These are phyloP conservation scores for Epinotia bilunana DNA, from an alignment of 2,888 invertebrate species.

Conservation along the genomic window DNA sequence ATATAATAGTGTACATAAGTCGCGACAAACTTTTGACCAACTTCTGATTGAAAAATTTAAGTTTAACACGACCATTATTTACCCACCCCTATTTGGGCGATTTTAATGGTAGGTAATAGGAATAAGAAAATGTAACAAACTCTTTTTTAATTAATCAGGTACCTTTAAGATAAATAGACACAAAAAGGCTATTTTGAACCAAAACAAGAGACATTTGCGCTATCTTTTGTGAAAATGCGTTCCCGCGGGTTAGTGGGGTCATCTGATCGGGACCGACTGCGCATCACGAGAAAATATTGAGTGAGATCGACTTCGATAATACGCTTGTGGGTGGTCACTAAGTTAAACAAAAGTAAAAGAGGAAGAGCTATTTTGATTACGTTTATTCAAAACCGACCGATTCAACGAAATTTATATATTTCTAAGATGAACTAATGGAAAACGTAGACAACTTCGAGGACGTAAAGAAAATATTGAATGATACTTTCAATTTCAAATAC, in stretches of 20 bases:
- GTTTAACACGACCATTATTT: no score
- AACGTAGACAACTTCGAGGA: not conserved
- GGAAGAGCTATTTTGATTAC: constrained; percentile 24
- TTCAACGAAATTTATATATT: not conserved
- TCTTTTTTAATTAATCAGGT: not conserved
- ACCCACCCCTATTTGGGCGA: not conserved
- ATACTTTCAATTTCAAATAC: constrained; percentile 20
- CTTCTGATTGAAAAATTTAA: not conserved
- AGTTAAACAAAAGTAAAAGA: constrained; percentile 56
- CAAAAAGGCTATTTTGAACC: constrained; percentile 25
- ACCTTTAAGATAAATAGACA: constrained; percentile 12
- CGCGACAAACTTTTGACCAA: not conserved
- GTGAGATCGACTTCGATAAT: constrained; percentile 68
- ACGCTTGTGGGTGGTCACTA: constrained; percentile 58
- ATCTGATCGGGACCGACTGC: constrained; percentile 73
- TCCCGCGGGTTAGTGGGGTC: constrained; percentile 68
- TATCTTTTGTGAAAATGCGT: constrained; percentile 61
- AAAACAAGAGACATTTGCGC: constrained; percentile 49
- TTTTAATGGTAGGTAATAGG: not conserved
- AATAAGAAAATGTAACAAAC: not conserved
- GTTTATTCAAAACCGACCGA: constrained; percentile 7
- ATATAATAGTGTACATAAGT: not conserved
- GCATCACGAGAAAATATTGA: constrained; percentile 75
- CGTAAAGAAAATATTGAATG: not conserved
- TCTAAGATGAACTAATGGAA: not conserved